These are phyloP conservation scores for Bombus balteatus DNA, from an alignment of 1,140 invertebrate species.

Conservation along the genomic window DNA sequence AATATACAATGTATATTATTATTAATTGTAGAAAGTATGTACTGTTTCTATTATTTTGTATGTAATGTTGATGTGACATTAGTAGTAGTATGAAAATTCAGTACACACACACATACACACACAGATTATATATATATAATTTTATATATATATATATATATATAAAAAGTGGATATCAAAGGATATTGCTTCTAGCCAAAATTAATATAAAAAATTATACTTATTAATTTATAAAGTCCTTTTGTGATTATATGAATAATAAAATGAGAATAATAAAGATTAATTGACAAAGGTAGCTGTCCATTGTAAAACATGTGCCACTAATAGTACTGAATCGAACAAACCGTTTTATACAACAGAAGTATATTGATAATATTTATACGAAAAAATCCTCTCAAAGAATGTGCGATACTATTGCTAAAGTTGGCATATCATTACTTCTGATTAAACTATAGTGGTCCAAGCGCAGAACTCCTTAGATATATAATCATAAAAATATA, in stretches of 20 bases:
- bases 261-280: not conserved
- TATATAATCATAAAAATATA: not conserved
- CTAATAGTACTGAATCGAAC: not conserved
- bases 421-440: not conserved
- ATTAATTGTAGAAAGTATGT: not conserved
- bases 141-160: not conserved
- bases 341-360: not conserved
- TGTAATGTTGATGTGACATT: conserved; percentile 24
- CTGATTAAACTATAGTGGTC: not conserved
- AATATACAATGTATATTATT: conserved; percentile 28
- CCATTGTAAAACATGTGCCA: conserved; percentile 23
- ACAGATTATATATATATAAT: not conserved
- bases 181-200: conserved; percentile 37
- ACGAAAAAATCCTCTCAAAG: not conserved
- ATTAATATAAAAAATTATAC: conserved; percentile 28
- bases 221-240: conserved; percentile 28
- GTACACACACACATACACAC: not conserved
- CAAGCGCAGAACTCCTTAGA: not conserved
- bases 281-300: not conserved
- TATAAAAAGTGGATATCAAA: conserved; percentile 18
- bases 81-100: conserved; percentile 12
- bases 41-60: conserved; percentile 38
- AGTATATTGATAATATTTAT: not conserved
- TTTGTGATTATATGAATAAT: conserved; percentile 20
- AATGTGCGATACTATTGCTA: not conserved